Percentiles rank a stretch among this genome's conserved stretches.
phyloP scores from a whole-genome alignment of 2,888 invertebrate genomes.

The Hyposoter dolosus region DNA sequence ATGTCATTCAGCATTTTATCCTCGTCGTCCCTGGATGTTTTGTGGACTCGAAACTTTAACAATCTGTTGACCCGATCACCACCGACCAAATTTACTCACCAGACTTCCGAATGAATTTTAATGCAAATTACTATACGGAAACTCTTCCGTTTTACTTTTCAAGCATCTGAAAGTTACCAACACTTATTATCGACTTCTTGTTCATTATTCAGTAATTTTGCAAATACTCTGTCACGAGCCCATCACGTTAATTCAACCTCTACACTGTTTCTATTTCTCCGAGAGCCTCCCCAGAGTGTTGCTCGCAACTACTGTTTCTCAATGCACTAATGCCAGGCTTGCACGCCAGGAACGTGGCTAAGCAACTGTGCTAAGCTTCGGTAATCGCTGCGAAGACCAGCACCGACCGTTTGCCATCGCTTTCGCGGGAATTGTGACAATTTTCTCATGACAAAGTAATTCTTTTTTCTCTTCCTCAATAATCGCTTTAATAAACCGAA shows the following conservation, averaged over 20 bases:
- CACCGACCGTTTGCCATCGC: too few relatives aligned
- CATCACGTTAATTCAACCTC: too few relatives aligned
- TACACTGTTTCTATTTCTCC: background rate
- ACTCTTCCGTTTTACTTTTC: background rate
- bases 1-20: constrained; percentile 37
- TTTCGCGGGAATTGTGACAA: too few relatives aligned
- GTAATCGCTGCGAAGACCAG: too few relatives aligned
- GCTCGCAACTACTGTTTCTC: background rate
- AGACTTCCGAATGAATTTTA: background rate
- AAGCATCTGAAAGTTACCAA: background rate
- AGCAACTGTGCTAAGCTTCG: too few relatives aligned
- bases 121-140: background rate
- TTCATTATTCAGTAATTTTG: background rate
- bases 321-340: background rate
- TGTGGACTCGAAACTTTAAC: background rate
- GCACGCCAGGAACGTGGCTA: too few relatives aligned
- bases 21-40: constrained; percentile 4
- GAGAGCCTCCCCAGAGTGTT: background rate
- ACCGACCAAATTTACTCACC: background rate
- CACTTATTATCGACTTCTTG: background rate
- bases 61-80: background rate
- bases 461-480: background rate
- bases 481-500: background rate
- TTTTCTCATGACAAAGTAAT: background rate
- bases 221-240: too few relatives aligned